Percentiles rank a stretch among this genome's conserved stretches.
Evolutionary conservation across 2,113 vertebrate genomes (phyloP).

Genomic region (Eidolon helvum): DNA sequence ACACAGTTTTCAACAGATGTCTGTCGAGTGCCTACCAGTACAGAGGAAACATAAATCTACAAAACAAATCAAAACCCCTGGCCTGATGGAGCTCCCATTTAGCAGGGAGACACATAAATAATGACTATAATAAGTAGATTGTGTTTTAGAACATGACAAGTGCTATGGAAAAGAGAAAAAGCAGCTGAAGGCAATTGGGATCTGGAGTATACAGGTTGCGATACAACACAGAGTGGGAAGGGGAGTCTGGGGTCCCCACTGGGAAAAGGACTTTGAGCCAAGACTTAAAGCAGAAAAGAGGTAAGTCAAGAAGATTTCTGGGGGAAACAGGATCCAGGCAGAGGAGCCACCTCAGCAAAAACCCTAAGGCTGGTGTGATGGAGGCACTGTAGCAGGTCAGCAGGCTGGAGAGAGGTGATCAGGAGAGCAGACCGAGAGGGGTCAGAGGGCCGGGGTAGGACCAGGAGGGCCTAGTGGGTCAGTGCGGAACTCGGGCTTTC

Average conservation of each 20-base stretch:
- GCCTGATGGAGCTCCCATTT: neutral
- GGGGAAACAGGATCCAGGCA: neutral
- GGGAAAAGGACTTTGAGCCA: neutral
- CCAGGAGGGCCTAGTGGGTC: neutral
- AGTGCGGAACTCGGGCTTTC: fast-evolving
- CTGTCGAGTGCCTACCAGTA: neutral
- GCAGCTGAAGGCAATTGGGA: fast-evolving
- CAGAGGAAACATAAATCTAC: neutral
- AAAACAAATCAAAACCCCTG: neutral
- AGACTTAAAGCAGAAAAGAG: neutral
- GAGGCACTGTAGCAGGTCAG: neutral
- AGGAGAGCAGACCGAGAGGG: neutral
- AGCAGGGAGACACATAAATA: neutral
- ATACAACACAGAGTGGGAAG: too few relatives aligned
- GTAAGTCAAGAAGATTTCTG: neutral
- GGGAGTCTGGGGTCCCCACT: too few relatives aligned
- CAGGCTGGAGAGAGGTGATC: neutral
- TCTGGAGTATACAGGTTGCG: fast-evolving
- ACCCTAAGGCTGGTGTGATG: neutral
- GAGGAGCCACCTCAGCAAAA: neutral
- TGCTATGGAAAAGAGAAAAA: neutral
- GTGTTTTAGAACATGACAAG: neutral
- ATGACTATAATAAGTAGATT: neutral
- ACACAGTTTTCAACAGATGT: neutral
- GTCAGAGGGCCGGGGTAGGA: neutral